Base-by-base conservation (phyloP, 2,888 invertebrate species). In the Chymomyza amoena region DNA sequence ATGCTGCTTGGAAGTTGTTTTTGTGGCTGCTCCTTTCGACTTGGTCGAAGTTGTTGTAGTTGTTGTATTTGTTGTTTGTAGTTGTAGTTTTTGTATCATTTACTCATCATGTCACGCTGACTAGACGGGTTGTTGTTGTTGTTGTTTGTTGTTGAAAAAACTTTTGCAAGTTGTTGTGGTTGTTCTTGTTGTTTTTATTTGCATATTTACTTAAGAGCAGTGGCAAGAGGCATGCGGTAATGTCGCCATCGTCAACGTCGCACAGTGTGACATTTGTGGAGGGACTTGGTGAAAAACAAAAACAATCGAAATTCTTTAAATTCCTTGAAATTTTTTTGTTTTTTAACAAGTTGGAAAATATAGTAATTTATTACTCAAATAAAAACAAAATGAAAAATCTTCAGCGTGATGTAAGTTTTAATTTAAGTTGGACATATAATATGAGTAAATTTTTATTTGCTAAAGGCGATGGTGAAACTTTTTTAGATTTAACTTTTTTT, bases 21-120 rank as follows among this genome's bases (percentile, higher is more conserved):
- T 57, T 57, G 20, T 57, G 10, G 18, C 57, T 57, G 20, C 57
- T 57, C 25, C 25, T 18, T 18, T 18, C 9, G 25, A 57, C 57
- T 57, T 57, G 18, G 18, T 28, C 9, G 32, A 32, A 32, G 32
- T 32, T 32, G 57, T 57, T 52, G 57, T 76, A 57, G 73, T 77
- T 77, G 28, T 32, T 32, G 25, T 70, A 25, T 50, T 52, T 36
- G 50, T 66, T 56, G 25, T 61, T 61, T 56, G 56, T 16, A 20
- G 57, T 57, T 54, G 57, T 76, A 60, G 73, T 77, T 77, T 74
- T 73, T 81, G 76, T 84, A 79, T 83, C 86, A 81, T 79, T 84
- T 80, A 77, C 78, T 78, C 84, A 84, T 84, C 83, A 74, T 79
- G 83, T 79, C 81, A 78, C 79, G 71, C 75, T 70, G 77, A 67